These are phyloP conservation scores for Crenichthys baileyi DNA, from an alignment of 2,797 vertebrate species.

Conservation along the genomic window DNA sequence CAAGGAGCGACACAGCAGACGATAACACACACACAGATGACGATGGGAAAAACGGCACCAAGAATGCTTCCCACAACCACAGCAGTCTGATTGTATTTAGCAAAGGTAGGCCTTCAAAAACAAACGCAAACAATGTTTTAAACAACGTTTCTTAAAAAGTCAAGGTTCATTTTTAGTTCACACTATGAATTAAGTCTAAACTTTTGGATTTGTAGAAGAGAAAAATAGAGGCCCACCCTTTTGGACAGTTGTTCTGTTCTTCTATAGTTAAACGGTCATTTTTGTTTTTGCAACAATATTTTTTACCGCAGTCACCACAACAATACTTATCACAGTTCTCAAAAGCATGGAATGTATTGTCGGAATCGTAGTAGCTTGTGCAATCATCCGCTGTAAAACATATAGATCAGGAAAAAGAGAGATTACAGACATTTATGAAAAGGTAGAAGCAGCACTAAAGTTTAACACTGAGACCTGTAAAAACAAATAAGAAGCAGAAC, in stretches of 20 bases:
- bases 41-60: neutral
- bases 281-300: conserved; percentile 34
- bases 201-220: rapidly evolving
- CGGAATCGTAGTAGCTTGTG: rapidly evolving
- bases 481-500: neutral
- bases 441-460: neutral
- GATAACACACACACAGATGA: conserved; percentile 27
- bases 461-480: neutral
- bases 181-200: neutral
- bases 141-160: neutral
- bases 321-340: conserved; percentile 25
- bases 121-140: neutral
- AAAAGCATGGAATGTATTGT: rapidly evolving
- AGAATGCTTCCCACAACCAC: conserved; percentile 1
- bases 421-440: neutral
- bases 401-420: neutral
- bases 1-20: conserved; percentile 56
- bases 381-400: conserved; percentile 44
- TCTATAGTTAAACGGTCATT: neutral
- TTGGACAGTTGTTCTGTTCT: conserved; percentile 2
- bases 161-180: neutral
- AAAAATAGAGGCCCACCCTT: conserved; percentile 24
- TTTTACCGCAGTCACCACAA: conserved; percentile 35
- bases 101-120: neutral
- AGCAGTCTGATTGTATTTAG: rapidly evolving